Evolutionary conservation across 1,140 invertebrate genomes (phyloP).

Genomic region (Euwallacea fornicatus): DNA sequence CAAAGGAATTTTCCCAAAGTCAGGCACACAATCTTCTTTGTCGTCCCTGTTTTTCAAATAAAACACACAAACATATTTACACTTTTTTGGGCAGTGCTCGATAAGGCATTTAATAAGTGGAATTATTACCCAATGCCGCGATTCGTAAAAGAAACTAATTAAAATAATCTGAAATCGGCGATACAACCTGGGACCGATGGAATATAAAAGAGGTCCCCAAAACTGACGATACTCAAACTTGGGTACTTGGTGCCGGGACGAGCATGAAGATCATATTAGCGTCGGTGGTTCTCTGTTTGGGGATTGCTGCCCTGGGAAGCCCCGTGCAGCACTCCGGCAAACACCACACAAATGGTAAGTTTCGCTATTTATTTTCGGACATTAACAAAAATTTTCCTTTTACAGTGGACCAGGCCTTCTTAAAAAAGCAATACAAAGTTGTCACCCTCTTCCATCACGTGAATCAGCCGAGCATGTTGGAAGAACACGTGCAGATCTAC

Average conservation of each 20-base stretch:
- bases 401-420: constrained; percentile 49
- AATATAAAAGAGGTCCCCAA: constrained; percentile 2
- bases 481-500: constrained; percentile 54
- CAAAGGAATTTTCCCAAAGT: too few species aligned
- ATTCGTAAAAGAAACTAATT: constrained; percentile 9
- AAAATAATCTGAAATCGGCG: constrained; percentile 14
- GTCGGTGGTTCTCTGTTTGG: constrained; percentile 40
- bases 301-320: constrained; percentile 17
- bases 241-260: background rate
- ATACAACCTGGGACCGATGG: constrained; percentile 14
- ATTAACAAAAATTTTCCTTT: background rate
- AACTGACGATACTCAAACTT: background rate
- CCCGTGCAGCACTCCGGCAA: constrained; percentile 14
- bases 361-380: background rate
- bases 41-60: too few species aligned
- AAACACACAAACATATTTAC: too few species aligned
- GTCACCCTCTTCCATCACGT: constrained; percentile 65
- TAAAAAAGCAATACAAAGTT: constrained; percentile 63
- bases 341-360: constrained; percentile 43
- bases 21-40: too few species aligned
- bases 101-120: too few species aligned
- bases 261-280: constrained; percentile 40
- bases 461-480: constrained; percentile 58
- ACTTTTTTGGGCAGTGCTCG: too few species aligned
- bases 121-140: too few species aligned